phyloP scores from a whole-genome alignment of 2,797 vertebrate genomes.

The Phaenicophaeus curvirostris region DNA sequence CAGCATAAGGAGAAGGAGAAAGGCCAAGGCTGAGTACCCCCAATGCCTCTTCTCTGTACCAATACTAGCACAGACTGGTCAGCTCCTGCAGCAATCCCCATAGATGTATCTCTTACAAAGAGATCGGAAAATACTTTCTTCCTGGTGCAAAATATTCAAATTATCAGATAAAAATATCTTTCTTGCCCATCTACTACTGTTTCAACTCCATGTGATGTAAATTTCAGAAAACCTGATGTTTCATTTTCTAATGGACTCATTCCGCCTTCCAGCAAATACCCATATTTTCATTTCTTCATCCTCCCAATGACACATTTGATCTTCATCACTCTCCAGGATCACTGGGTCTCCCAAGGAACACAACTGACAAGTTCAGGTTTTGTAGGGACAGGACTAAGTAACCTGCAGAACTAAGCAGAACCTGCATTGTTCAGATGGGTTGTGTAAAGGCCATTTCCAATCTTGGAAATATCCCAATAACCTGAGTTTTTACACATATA shows the following conservation, averaged over 20 bases:
- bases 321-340: neutral
- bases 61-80: neutral
- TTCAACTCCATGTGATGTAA: neutral
- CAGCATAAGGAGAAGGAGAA: fast-evolving
- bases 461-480: neutral
- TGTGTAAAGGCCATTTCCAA: neutral
- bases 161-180: neutral
- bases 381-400: neutral
- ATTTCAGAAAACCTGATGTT: neutral
- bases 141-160: neutral
- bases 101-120: neutral
- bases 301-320: neutral
- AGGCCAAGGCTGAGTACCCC: neutral
- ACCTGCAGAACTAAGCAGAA: neutral
- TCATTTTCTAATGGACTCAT: neutral
- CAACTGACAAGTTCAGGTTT: neutral
- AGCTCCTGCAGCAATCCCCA: neutral
- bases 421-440: neutral
- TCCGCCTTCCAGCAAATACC: neutral
- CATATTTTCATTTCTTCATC: neutral
- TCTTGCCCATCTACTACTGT: neutral
- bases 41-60: neutral
- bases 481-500: neutral
- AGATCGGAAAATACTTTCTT: neutral
- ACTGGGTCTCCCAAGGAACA: neutral